Evolutionary conservation across 1,140 invertebrate species (phyloP).

Genomic region (Nephotettix cincticeps): DNA sequence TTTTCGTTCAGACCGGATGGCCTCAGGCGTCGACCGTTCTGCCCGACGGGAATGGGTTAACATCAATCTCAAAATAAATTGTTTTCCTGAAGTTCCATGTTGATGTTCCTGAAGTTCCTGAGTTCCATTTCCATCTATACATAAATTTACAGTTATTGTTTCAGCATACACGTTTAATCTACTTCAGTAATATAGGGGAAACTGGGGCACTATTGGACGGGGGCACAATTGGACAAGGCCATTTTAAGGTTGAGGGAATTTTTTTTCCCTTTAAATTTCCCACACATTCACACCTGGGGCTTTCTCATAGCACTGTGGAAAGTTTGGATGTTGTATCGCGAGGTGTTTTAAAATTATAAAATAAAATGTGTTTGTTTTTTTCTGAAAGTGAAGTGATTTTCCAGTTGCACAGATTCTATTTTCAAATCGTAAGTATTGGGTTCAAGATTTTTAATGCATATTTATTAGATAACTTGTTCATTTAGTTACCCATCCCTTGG

Average conservation of each 20-base stretch:
- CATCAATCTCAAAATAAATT: no score
- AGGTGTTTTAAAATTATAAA: neutral
- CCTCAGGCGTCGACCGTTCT: no score
- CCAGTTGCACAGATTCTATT: conserved; percentile 1
- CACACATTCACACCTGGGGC: neutral
- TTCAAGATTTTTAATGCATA: conserved; percentile 9
- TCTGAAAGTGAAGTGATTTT: conserved; percentile 15
- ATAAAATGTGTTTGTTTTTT: conserved; percentile 5
- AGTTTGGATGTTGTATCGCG: neutral
- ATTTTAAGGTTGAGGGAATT: neutral
- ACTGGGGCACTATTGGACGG: neutral
- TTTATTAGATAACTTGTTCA: neutral
- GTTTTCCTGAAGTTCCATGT: no score
- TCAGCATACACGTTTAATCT: no score
- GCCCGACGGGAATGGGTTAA: no score
- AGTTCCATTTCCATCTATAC: no score
- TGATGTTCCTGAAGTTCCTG: no score
- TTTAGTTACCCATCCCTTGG: conserved; percentile 32
- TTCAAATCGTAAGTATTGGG: neutral
- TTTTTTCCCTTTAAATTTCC: neutral
- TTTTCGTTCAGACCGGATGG: no score
- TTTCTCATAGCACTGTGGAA: neutral
- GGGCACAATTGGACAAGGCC: neutral
- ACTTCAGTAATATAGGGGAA: no score
- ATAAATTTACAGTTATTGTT: no score